Base-by-base conservation (phyloP, 2,888 invertebrate genomes). In the Caenorhabditis sp. region DNA sequence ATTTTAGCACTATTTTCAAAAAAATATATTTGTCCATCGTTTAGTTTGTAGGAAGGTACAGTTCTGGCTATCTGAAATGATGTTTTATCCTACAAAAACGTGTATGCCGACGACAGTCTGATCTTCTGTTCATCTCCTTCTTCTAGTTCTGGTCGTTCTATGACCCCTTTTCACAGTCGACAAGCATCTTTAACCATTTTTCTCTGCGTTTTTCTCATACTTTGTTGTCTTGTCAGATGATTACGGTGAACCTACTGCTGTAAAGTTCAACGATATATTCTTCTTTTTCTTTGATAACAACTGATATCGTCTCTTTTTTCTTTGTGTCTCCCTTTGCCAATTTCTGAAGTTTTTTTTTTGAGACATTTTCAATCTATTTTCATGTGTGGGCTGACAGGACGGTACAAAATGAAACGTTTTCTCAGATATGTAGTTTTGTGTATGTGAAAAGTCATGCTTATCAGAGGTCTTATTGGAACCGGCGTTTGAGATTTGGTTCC, bases 261-360 rank as follows among this genome's bases (percentile, higher is more conserved):
- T 76, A 67, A 67, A 76, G 76, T 76, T 76, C 67, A 74, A 76
- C 67, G 61, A 61, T 60, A 60, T 56, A 28, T 74, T 40, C 40
- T n/a, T 40, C 60, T 9, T 32, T 47, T 24, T 44, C 15, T 26
- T 47, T 22, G 9, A n/a, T 24, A 26, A 18, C 20, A 37, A 44
- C 26, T n/a, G 22, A 26, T 64, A 13, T 15, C 9, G 8, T 64
- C 13, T 40, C 40, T 24, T 24, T 6, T 51, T 22, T 24, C 24
- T 22, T 32, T 18, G 22, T 15, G 22, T 18, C 47, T 13, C 40
- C 13, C 11, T n/a, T n/a, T n/a, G n/a, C n/a, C n/a, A n/a, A n/a
- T n/a, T n/a, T n/a, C n/a, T n/a, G n/a, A n/a, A n/a, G n/a, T n/a
- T n/a, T n/a, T n/a, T n/a, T n/a, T n/a, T n/a, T n/a, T n/a, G n/a